Conservation (phyloP, 2,888 invertebrate genomes). For the Antheraea yamamai region DNA sequence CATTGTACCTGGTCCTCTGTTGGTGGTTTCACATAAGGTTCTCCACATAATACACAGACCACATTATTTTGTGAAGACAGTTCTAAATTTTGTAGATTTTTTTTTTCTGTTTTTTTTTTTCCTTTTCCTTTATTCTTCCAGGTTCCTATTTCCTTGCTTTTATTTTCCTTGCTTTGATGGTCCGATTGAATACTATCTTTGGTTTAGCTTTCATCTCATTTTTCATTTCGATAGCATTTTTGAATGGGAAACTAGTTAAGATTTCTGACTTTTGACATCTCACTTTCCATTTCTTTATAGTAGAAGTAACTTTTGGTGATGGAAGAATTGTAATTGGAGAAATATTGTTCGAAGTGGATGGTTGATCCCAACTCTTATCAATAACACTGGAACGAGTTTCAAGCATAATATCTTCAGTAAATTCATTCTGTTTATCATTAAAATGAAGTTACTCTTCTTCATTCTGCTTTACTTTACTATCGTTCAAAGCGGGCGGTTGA, state of each 20-base stretch:
- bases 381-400: neutral
- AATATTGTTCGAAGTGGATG: neutral
- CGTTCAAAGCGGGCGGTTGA: too few relatives aligned
- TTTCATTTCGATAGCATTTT: neutral
- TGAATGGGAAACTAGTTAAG: neutral
- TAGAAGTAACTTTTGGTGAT: neutral
- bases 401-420: neutral
- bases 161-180: constrained; percentile 4
- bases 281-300: neutral
- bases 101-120: neutral
- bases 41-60: too few relatives aligned
- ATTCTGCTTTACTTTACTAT: neutral
- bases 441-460: neutral
- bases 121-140: constrained; percentile 2
- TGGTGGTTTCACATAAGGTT: neutral
- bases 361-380: too few relatives aligned
- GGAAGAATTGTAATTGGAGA: neutral
- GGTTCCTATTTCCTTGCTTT: too few relatives aligned
- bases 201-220: too few relatives aligned
- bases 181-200: constrained; percentile 2
- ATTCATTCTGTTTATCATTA: neutral
- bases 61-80: constrained; percentile 4
- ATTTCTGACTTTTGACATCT: neutral
- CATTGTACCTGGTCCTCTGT: constrained; percentile 10
- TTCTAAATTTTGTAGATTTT: constrained; percentile 4